Evolutionary conservation across 2,888 invertebrate genomes (phyloP).

Genomic region (Glyphotaelius pellucidus): DNA sequence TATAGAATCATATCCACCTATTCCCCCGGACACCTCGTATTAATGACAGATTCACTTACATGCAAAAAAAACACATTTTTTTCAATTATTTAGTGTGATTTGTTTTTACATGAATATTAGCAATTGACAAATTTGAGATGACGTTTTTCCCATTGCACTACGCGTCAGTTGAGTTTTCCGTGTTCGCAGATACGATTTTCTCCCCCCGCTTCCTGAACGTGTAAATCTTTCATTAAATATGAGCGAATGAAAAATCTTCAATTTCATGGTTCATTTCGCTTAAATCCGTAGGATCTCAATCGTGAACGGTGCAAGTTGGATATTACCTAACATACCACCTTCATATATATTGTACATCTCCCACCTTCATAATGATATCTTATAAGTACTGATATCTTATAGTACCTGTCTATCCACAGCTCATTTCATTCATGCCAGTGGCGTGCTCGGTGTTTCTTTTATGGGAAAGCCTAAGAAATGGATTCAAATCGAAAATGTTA

Average conservation of each 20-base stretch:
- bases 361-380: neutral
- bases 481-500: neutral
- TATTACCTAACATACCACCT: neutral
- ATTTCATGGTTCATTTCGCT: constrained; percentile 22
- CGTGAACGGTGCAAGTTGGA: neutral
- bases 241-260: constrained; percentile 27
- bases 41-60: too few relatives aligned
- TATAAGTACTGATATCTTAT: too few relatives aligned
- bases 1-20: too few relatives aligned
- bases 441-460: neutral
- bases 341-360: neutral
- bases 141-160: neutral
- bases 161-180: neutral
- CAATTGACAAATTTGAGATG: neutral
- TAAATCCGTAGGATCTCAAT: neutral
- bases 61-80: too few relatives aligned
- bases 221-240: constrained; percentile 11
- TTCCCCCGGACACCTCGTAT: too few relatives aligned
- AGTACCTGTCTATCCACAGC: neutral
- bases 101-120: too few relatives aligned
- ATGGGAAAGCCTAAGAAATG: neutral
- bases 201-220: neutral
- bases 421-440: neutral
- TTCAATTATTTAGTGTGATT: too few relatives aligned
- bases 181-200: neutral